A percentile compares a stretch with the other conserved stretches of the same genome.
Evolutionary conservation across 2,113 vertebrate species (phyloP).

Genomic region (Grammomys surdaster): DNA sequence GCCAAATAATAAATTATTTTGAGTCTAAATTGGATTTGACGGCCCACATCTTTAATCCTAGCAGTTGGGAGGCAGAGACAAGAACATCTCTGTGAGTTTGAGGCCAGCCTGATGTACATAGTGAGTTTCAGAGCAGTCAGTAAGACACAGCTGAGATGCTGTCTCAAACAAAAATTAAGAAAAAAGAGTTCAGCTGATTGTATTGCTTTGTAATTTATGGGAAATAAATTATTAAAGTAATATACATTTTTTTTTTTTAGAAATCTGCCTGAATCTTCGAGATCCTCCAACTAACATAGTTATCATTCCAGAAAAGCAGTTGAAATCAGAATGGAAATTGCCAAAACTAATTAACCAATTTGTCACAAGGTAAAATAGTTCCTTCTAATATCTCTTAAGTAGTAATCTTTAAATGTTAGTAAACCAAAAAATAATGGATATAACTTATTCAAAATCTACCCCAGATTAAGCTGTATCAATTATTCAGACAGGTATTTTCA

Average conservation of each 20-base stretch:
- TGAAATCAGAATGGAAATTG: slow-evolving; percentile 92
- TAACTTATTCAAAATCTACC: slow-evolving; percentile 42
- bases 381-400: slow-evolving; percentile 41
- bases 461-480: background rate
- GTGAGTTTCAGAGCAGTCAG: background rate
- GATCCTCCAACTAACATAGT: slow-evolving; percentile 90
- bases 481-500: slow-evolving; percentile 23
- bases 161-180: background rate
- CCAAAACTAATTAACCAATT: slow-evolving; percentile 92
- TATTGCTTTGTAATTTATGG: slow-evolving; percentile 43
- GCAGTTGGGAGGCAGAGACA: background rate
- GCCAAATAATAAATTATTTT: slow-evolving; percentile 22
- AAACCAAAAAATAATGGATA: slow-evolving; percentile 8
- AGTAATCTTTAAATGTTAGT: slow-evolving; percentile 47
- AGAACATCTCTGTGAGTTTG: background rate
- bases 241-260: slow-evolving; percentile 83
- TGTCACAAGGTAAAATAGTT: slow-evolving; percentile 88
- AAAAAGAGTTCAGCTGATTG: background rate
- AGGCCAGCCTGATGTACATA: background rate
- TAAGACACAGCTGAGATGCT: background rate
- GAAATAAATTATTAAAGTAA: slow-evolving; percentile 62
- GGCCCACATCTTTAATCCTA: background rate
- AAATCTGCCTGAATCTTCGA: slow-evolving; percentile 92
- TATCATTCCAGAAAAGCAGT: slow-evolving; percentile 90
- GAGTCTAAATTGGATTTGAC: background rate